Percentiles rank a stretch among this genome's conserved stretches.
phyloP scores from a whole-genome alignment of 2,888 invertebrate species.

The Monopis laevigella region DNA sequence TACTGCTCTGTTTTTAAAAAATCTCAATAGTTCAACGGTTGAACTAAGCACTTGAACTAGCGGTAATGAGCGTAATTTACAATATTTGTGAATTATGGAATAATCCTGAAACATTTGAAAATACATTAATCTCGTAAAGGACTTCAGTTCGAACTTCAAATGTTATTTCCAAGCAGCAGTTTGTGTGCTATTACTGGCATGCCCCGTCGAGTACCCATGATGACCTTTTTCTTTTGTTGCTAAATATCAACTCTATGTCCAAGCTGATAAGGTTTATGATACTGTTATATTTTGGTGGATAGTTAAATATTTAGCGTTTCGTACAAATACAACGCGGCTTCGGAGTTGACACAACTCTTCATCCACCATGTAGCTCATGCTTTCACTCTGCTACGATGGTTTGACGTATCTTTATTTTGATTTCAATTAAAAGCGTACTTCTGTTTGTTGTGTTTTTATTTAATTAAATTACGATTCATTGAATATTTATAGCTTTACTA shows the following conservation, averaged over 20 bases:
- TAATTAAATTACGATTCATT: no score
- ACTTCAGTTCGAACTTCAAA: no score
- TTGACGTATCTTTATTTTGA: constrained; percentile 1
- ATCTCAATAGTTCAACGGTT: no score
- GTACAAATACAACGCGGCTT: constrained; percentile 43
- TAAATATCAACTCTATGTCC: not conserved
- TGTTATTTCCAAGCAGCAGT: not conserved
- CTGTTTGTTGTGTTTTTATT: no score
- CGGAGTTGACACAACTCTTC: constrained; percentile 57
- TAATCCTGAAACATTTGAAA: no score
- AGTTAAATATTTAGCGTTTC: constrained; percentile 3
- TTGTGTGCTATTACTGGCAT: not conserved
- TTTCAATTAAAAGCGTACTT: no score
- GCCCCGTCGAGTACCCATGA: constrained; percentile 17
- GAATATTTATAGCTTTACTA: no score
- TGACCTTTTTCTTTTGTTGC: constrained; percentile 39
- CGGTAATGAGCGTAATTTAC: no score
- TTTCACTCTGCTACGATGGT: constrained; percentile 1
- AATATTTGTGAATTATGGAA: no score
- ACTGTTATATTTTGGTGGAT: not conserved
- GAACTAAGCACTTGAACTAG: no score
- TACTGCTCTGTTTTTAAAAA: no score
- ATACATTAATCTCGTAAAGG: no score
- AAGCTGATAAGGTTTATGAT: not conserved
- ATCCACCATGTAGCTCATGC: constrained; percentile 40